Evolutionary conservation across 1,140 invertebrate species (phyloP), one percentile per base, ranked within the genome.

Genomic region (Drosophila pseudoobscura): DNA sequence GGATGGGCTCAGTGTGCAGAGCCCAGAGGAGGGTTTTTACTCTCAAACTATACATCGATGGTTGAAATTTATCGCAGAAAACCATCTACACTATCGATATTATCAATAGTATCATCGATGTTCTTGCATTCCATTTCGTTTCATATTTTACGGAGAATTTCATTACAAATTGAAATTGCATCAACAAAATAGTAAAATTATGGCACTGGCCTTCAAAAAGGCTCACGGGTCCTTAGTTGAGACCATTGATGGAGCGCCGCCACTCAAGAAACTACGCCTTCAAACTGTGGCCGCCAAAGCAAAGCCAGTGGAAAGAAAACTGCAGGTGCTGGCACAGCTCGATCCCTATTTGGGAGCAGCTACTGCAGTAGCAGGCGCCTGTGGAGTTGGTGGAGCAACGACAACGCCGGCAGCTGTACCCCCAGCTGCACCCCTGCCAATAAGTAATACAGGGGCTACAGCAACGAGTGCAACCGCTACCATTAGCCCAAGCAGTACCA

Each of bases 241-340:
- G 49, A 87, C 75, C 3, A 60, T 87, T 13, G 70, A 75, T 11
- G 75, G 78, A 0, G 52, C 43, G 44, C 83, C 83, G 29, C 71
- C 65, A 8, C 50, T 75, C 0, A 91, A 91, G 50, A 91, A 91
- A 53, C 65, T 91, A 13, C 80, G 90, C 0, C 57, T 91, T 11
- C 87, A 89, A 51, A 60, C 89, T 11, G 8, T 70, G 22, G 57
- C 65, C 9, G 20, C 83, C 2, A 51, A 76, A 35, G 46, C 41
- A 2, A 70, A 35, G 4, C 20, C n/a, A 9, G 61, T n/a, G 4
- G 64, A 63, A 17, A 56, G 53, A 11, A 75, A 78, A 58, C 71
- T 87, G 9, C 74, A 70, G 47, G 59, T 78, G 7, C 49, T 90
- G 13, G 17, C 50, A 17, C 64, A 80, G n/a, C 54, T 90, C 8